Evolutionary conservation across 2,113 vertebrate species (phyloP), one percentile per base, ranked within the genome.

Genomic region (Tetrao urogallus): DNA sequence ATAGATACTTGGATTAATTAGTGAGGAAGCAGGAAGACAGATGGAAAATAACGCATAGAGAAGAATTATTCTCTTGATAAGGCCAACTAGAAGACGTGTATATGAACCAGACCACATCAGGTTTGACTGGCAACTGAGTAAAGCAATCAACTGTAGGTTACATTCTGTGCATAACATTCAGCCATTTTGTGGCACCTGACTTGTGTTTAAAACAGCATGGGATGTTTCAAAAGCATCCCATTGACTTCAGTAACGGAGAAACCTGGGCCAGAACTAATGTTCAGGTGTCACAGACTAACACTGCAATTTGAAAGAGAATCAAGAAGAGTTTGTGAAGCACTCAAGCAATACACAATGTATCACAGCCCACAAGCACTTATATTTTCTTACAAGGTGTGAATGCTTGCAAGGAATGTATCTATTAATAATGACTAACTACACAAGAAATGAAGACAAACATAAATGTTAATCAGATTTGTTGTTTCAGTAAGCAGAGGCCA

Each of bases 181-280:
- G 57, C 22, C 13, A 81, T 88, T 84, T 79, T 64, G 86, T 61
- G 88, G 96, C 88, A 96, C 92, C 94, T 96, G 79, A 94, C 75
- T 76, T 73, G 78, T 50, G 48, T 82, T 83, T 34, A 30, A 84
- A 84, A 86, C 71, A 57, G 27, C 27, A 15, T 54, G 27, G 27
- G 52, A 54, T 17, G 27, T 16, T 67, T 78, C 34, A 60, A 74
- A 83, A 91, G 42, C 69, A 83, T 71, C 72, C 73, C 64, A 95
- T 82, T 50, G 12, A 15, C 74, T 50, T 34, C 38, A 93, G 38
- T 77, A 83, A 56, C 88, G 21, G 19, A 86, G 80, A 81, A 94
- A 81, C 32, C 13, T 32, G 64, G 57, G 56, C 32, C 76, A 80
- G 74, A 91, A 64, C 27, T 15, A n/a, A 58, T 1, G 6, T 58